phyloP scores from a whole-genome alignment of 37 sponge, comb jelly and placozoan genomes.

The Beroe ovata region DNA sequence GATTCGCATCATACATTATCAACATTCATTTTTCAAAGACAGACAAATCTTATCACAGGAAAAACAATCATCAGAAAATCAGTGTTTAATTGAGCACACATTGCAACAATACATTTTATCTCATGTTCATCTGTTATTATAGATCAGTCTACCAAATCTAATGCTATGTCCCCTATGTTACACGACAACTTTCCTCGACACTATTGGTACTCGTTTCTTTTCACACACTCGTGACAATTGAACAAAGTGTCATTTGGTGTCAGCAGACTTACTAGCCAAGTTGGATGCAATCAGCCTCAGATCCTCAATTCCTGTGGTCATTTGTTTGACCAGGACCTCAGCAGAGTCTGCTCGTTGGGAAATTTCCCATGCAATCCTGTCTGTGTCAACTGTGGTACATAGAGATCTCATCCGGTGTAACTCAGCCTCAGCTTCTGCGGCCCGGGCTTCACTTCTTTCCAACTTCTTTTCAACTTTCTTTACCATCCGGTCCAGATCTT shows the following conservation, averaged over 20 bases:
- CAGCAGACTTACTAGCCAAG: not conserved
- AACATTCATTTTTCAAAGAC: too few relatives aligned
- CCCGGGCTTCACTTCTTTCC: constrained; percentile 42
- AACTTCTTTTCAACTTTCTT: constrained; percentile 52
- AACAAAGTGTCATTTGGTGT: not conserved
- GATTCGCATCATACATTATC: too few relatives aligned
- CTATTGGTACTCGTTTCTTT: too few relatives aligned
- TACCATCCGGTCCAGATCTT: constrained; percentile 62
- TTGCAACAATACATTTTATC: too few relatives aligned
- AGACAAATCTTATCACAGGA: too few relatives aligned
- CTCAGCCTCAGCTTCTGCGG: constrained; percentile 50
- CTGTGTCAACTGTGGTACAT: constrained; percentile 16
- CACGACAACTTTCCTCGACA: too few relatives aligned
- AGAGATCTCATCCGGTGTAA: not conserved
- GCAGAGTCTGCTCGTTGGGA: constrained; percentile 42
- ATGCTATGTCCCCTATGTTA: too few relatives aligned
- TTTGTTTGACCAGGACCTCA: constrained; percentile 45
- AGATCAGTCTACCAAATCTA: too few relatives aligned
- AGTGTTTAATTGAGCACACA: too few relatives aligned
- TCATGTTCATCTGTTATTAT: too few relatives aligned
- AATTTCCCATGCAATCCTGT: constrained; percentile 42
- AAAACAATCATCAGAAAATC: too few relatives aligned
- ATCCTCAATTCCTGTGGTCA: constrained; percentile 45
- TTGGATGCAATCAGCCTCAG: constrained; percentile 7
- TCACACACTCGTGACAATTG: too few relatives aligned